Percentiles rank a stretch among this genome's conserved stretches.
Conservation (phyloP, 2,888 invertebrate species). For the Harpalus rufipes region DNA sequence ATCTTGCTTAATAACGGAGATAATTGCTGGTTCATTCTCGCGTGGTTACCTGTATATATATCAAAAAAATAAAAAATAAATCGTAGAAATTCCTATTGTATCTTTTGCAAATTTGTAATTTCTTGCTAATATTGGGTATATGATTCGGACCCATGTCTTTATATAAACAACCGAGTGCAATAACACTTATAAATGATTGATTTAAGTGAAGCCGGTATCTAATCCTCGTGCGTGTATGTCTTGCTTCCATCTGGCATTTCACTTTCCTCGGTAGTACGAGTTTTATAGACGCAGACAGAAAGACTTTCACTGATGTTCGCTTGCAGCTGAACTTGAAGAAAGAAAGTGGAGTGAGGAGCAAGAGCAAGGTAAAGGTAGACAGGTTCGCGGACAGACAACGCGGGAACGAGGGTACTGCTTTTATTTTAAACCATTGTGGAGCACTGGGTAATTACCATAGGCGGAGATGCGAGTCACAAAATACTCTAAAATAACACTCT, state of each 20-base stretch:
- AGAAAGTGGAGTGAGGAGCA: constrained; percentile 41
- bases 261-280: constrained; percentile 6
- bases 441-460: constrained; percentile 47
- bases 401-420: neutral
- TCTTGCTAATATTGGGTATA: too few species aligned
- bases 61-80: too few species aligned
- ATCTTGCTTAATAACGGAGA: too few species aligned
- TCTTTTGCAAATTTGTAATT: too few species aligned
- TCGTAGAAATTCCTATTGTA: too few species aligned
- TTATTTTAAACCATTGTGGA: constrained; percentile 50
- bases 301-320: constrained; percentile 40
- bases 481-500: too few species aligned
- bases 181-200: neutral
- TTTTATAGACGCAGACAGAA: constrained; percentile 6
- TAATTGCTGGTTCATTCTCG: too few species aligned
- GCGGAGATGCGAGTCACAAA: neutral
- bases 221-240: neutral
- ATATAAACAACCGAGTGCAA: too few species aligned
- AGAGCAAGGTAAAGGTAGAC: neutral
- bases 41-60: too few species aligned
- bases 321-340: constrained; percentile 37
- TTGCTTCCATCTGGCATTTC: neutral
- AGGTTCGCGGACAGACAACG: constrained; percentile 2
- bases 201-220: neutral
- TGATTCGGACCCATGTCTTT: too few species aligned